phyloP scores from a whole-genome alignment of 1,140 invertebrate species.

The Cydia strobilella region DNA sequence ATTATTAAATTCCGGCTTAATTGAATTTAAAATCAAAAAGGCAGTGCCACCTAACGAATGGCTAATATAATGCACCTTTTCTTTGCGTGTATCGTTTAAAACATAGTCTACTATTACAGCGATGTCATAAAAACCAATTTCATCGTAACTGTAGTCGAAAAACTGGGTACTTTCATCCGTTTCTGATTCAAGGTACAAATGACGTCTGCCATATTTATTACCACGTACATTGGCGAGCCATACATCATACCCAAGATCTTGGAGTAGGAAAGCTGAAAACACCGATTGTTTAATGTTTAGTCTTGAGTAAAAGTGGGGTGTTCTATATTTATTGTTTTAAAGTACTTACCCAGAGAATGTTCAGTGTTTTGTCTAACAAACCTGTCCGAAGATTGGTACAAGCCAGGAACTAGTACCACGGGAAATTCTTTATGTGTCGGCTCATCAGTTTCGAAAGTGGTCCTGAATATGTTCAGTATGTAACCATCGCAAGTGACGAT shows the following conservation, averaged over 20 bases:
- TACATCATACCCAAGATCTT: conserved; percentile 15
- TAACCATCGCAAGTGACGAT: conserved; percentile 22
- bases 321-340: background rate
- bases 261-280: conserved; percentile 19
- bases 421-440: background rate
- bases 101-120: conserved; percentile 7
- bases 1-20: conserved; percentile 1
- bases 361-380: background rate
- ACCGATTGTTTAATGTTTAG: background rate
- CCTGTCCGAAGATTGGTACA: conserved; percentile 11
- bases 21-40: background rate
- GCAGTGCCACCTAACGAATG: conserved; percentile 13
- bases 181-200: conserved; percentile 21
- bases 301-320: background rate
- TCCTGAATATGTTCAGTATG: conserved; percentile 17
- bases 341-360: background rate
- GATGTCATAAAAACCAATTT: conserved; percentile 19
- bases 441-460: background rate
- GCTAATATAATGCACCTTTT: conserved; percentile 3
- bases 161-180: background rate
- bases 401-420: conserved; percentile 4
- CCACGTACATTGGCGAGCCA: conserved; percentile 19
- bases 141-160: conserved; percentile 11
- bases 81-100: background rate
- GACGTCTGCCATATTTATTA: background rate